Base-by-base conservation (phyloP, 2,888 invertebrate species). In the Ctenicera cuprea region DNA sequence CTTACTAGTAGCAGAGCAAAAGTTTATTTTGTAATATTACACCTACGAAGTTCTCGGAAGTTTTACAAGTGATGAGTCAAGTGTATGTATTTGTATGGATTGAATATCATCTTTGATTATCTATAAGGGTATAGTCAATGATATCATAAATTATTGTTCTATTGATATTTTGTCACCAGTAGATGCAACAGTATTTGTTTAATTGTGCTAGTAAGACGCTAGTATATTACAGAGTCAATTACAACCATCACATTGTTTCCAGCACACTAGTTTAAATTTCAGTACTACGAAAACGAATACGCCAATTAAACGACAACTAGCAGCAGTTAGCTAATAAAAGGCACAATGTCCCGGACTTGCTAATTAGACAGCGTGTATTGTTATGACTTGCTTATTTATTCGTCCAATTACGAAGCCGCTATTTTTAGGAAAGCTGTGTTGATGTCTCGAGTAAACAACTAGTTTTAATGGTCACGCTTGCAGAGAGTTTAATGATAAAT, bases 321-420 rank as follows among this genome's bases (percentile, higher is more conserved):
- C 73, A 73, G 59, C 69, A 65, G 69, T 76, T 77, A 76, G 77
- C 77, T 78, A 78, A 78, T 77, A 75, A 73, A 76, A 75, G 78
- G 78, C 76, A 76, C 77, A 77, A 78, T 76, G 77, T 76, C 76
- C 77, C 77, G 75, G 73, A 73, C 77, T 72, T 66, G 67, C 74
- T 73, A 77, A 77, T 77, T 78, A 78, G 76, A 76, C 67, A 76
- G 78, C 75, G 68, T 76, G 73, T 77, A 73, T 73, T 73, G 73
- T 73, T 73, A 69, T 73, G 73, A 73, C 54, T 73, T 59, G 65
- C 73, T 73, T 73, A 73, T 73, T 73, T 73, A 69, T 73, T 73
- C 69, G 45, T 65, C 59, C 69, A 73, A 73, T 73, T 73, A 73
- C 64, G 73, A 73, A 69, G 73, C 43, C 65, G 73, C 73, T 73